Evolutionary conservation across 1,140 invertebrate genomes (phyloP), one percentile per base, ranked within the genome.

Genomic region (Meloidogyne exigua): DNA sequence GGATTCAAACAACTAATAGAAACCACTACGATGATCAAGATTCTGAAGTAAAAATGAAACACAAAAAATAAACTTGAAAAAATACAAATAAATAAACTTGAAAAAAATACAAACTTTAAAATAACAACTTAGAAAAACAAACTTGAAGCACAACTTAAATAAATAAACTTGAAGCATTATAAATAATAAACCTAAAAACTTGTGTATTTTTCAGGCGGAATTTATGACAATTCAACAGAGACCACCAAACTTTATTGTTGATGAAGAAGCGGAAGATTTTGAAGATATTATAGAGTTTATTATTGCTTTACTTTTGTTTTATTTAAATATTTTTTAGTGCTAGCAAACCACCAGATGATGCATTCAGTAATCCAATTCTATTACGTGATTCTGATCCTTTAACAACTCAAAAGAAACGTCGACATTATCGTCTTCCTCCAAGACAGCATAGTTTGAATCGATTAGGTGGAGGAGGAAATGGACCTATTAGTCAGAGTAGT

Each of bases 231-330:
- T 75, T 11, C 65, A 75, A 57, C 26, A 74, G 25, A 64, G 26
- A n/a, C 74, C 74, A 70, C 74, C 74, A 32, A 28, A 32, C 4
- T 70, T 32, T 36, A 74, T 44, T 21, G 65, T 39, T n/a, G 74
- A 75, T 28, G 74, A 75, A 13, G 74, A 75, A 42, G 66, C 65
- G 1, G 74, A 75, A 23, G 74, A 75, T 39, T 13, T 75, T 76
- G 74, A 75, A 28, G 74, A 75, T 32, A 68, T 75, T 26, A 44
- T 75, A 21, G 65, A 75, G 74, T 75, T 42, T 21, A 5, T 9
- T 75, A 21, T 18, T 26, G n/a, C 18, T 62, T 62, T 36, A n/a
- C 75, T 18, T 18, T 26, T 3, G 2, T 18, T n/a, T 25, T 69
- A 25, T 25, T 21, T 25, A 4, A 11, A 9, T 7, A 7, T n/a